Percentiles rank a stretch among this genome's conserved stretches.
phyloP scores from a whole-genome alignment of 2,888 invertebrate genomes.

The Crocallis elinguaria region DNA sequence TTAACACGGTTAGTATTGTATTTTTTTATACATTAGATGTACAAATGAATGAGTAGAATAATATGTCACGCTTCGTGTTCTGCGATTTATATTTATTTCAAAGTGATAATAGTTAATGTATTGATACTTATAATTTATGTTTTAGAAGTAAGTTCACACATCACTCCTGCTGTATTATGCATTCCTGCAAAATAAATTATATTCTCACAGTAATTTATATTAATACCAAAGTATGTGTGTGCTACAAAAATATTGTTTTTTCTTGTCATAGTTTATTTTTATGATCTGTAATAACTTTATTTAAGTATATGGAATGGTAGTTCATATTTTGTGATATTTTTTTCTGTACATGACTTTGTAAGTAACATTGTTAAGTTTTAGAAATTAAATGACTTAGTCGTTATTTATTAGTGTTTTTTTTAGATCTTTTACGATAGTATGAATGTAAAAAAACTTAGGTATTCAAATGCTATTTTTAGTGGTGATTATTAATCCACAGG shows the following conservation, averaged over 20 bases:
- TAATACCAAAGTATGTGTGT: slow-evolving; percentile 42
- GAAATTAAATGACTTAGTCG: slow-evolving; percentile 54
- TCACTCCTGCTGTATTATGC: slow-evolving; percentile 12
- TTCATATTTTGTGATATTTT: slow-evolving; percentile 56
- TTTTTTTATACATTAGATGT: no score
- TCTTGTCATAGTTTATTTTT: slow-evolving; percentile 36
- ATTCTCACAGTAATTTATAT: neutral
- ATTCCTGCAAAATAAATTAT: slow-evolving; percentile 30
- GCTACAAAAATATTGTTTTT: slow-evolving; percentile 31
- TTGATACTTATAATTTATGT: neutral
- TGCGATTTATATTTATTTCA: no score
- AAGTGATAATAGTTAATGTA: neutral
- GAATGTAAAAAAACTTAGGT: neutral
- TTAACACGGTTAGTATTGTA: no score
- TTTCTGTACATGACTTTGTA: slow-evolving; percentile 49
- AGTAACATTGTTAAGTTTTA: slow-evolving; percentile 64
- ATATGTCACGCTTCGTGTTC: no score
- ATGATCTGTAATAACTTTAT: slow-evolving; percentile 44
- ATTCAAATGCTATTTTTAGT: no score
- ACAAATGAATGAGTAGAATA: no score
- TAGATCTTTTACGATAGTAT: neutral
- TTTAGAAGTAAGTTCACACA: slow-evolving; percentile 24
- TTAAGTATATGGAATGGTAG: slow-evolving; percentile 38
- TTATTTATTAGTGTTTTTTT: slow-evolving; percentile 9
- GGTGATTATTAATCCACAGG: no score